Evolutionary conservation across 2,797 vertebrate genomes (phyloP).

Genomic region (Danio jaintianensis): DNA sequence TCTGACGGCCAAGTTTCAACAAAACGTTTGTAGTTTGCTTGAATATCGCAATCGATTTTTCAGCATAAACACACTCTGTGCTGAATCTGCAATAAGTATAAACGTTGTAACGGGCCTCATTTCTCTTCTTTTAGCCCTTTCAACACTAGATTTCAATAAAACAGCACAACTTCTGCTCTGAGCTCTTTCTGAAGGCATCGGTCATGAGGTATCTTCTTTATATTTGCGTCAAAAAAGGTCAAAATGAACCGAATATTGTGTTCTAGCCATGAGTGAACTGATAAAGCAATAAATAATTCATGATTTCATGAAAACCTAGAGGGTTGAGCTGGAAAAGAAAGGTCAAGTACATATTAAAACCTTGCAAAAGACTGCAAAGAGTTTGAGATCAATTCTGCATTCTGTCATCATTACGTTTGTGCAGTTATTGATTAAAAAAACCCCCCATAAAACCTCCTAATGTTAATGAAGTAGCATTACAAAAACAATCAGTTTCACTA

Average conservation of each 20-base stretch:
- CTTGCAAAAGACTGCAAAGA: background rate
- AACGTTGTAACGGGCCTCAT: background rate
- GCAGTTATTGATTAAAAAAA: background rate
- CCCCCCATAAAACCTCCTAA: background rate
- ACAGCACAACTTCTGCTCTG: background rate
- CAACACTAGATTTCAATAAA: background rate
- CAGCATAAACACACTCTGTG: background rate
- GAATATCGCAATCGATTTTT: background rate
- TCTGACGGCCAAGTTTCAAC: background rate
- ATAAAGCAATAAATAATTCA: background rate
- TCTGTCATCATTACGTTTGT: background rate
- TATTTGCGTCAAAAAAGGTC: background rate
- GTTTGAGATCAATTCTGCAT: background rate
- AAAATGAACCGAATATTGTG: background rate
- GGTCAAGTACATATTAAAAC: background rate
- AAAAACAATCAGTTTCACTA: slow-evolving; percentile 47
- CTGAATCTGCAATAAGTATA: background rate
- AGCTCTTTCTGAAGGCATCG: slow-evolving; percentile 1
- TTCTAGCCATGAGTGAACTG: background rate
- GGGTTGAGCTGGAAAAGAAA: background rate
- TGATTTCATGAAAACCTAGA: background rate
- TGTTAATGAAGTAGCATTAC: slow-evolving; percentile 10
- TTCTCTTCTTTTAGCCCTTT: background rate
- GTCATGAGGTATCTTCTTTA: slow-evolving; percentile 3
- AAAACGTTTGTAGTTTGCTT: background rate